Percentiles rank a stretch among this genome's conserved stretches.
Evolutionary conservation across 2,113 vertebrate genomes (phyloP).

Genomic region (Psettodes erumei): DNA sequence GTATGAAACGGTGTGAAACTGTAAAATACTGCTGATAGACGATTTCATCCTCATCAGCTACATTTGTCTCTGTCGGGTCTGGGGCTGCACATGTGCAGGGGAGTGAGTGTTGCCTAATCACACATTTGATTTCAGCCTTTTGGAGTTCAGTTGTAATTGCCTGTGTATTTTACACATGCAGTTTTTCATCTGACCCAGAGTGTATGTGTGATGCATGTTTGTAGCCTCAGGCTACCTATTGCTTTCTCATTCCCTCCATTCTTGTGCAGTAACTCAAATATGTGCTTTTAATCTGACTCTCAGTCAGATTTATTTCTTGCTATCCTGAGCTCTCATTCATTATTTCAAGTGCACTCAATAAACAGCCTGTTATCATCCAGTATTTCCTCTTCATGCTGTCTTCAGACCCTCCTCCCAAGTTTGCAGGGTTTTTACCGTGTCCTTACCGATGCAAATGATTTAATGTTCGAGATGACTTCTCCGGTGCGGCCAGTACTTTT

Average conservation of each 20-base stretch:
- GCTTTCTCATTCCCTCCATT: slow-evolving; percentile 26
- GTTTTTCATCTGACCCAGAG: slow-evolving; percentile 1
- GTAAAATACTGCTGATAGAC: not conserved
- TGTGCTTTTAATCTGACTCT: slow-evolving; percentile 21
- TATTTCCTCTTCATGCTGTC: not conserved
- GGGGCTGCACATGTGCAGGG: not conserved
- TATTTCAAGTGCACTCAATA: slow-evolving; percentile 6
- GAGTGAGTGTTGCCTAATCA: slow-evolving; percentile 4
- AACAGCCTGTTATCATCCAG: not conserved
- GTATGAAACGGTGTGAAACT: not conserved
- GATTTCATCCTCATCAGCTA: not conserved
- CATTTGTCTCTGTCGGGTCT: not conserved
- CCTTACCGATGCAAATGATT: slow-evolving; percentile 2
- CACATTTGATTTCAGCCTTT: slow-evolving; percentile 13
- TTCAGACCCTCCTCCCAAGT: not conserved
- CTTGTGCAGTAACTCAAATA: slow-evolving; percentile 1
- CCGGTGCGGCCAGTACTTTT: not conserved
- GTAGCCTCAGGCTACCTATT: slow-evolving; percentile 23
- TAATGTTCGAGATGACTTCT: not conserved
- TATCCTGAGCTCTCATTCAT: not conserved
- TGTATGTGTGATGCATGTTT: slow-evolving; percentile 26
- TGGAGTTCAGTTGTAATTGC: slow-evolving; percentile 28
- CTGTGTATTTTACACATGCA: slow-evolving; percentile 10
- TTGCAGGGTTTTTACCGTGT: not conserved
- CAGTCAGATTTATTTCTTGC: slow-evolving; percentile 6